Conservation (phyloP, 2,113 vertebrate genomes). For the Nothocercus nigrocapillus region DNA sequence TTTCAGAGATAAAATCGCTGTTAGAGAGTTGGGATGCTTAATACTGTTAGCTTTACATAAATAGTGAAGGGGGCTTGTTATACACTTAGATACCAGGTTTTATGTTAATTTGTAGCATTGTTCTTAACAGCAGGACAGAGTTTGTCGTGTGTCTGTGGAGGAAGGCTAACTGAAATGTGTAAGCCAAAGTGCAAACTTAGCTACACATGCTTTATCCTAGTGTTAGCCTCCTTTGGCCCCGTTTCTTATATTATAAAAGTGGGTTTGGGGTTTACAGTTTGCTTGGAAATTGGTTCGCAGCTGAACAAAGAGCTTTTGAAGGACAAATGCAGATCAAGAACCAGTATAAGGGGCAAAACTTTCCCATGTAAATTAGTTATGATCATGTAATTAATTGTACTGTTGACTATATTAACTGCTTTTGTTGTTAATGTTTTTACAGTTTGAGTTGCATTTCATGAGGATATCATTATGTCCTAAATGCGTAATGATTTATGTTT, state of each 20-base stretch:
- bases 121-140: not conserved
- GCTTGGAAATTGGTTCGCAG: not conserved
- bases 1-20: not conserved
- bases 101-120: not conserved
- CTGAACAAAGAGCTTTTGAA: not conserved
- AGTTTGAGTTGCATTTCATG: not conserved
- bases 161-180: not conserved
- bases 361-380: accelerated
- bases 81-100: not conserved
- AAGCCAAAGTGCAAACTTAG: not conserved
- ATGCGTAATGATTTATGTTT: not conserved
- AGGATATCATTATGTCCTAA: not conserved
- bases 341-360: not conserved
- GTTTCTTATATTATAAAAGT: not conserved
- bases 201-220: no score
- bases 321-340: not conserved
- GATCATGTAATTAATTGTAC: not conserved
- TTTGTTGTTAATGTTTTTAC: not conserved
- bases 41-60: not conserved
- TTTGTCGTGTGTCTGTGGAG: not conserved
- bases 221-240: not conserved
- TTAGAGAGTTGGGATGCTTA: not conserved
- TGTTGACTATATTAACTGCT: not conserved
- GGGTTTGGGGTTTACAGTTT: not conserved
- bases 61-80: not conserved